Conservation (phyloP, 2,888 invertebrate genomes). For the Helleia helle region DNA sequence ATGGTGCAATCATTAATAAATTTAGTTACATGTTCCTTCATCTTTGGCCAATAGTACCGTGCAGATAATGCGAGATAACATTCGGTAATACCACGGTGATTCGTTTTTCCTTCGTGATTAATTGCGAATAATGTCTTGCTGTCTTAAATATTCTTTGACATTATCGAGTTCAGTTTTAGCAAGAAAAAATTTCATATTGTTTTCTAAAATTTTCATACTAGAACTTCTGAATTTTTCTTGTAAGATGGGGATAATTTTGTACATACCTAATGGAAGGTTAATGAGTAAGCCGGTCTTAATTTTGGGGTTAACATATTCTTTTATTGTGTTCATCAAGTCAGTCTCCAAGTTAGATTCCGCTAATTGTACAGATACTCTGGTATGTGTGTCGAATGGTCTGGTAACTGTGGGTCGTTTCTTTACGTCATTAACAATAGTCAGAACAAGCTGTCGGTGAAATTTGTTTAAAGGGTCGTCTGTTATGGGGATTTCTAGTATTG, state of each 20-base stretch:
- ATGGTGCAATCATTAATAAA: conserved; percentile 21
- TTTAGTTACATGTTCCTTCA: conserved; percentile 23
- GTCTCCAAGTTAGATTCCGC: conserved; percentile 23
- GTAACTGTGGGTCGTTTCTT: no score
- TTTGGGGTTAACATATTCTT: no score
- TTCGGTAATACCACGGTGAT: conserved; percentile 24
- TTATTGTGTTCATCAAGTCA: no score
- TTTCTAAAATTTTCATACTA: conserved; percentile 20
- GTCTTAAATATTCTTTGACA: conserved; percentile 21
- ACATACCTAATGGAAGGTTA: conserved; percentile 17
- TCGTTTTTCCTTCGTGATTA: conserved; percentile 27
- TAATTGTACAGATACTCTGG: no score
- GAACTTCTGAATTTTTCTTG: conserved; percentile 23
- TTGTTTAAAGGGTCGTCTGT: conserved; percentile 23
- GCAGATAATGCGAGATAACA: conserved; percentile 20
- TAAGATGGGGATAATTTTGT: conserved; percentile 20
- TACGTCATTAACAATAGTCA: no score
- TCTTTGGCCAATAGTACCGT: conserved; percentile 25
- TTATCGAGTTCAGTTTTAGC: conserved; percentile 21
- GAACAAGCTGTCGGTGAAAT: no score
- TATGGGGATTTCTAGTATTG: conserved; percentile 9
- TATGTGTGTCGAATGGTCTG: no score
- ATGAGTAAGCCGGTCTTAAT: conserved; percentile 23
- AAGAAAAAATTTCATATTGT: no score
- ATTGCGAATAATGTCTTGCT: conserved; percentile 23